Evolutionary conservation across 2,888 invertebrate species (phyloP).

Genomic region (Cheilosia urbana): DNA sequence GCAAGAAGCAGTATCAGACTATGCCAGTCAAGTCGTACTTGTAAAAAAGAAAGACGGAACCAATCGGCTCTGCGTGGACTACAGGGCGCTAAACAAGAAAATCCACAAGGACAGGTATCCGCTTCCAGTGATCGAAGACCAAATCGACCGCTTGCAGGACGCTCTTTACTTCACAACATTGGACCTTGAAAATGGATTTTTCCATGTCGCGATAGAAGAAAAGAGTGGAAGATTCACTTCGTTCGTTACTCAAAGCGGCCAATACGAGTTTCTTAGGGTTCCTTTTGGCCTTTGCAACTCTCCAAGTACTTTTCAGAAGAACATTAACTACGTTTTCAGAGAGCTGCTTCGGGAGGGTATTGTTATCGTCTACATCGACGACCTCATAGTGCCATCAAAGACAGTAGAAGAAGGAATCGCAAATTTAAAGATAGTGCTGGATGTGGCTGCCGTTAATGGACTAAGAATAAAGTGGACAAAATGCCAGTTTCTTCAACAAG

Average conservation of each 20-base stretch:
- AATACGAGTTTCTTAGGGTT: too few relatives aligned
- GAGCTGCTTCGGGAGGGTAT: slow-evolving; percentile 22
- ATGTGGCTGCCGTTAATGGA: slow-evolving; percentile 17
- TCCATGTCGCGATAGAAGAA: slow-evolving; percentile 75
- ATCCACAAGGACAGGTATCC: too few relatives aligned
- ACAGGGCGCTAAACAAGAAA: too few relatives aligned
- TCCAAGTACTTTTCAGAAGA: too few relatives aligned
- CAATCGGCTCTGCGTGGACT: too few relatives aligned
- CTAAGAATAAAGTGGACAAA: too few relatives aligned
- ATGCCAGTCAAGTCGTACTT: slow-evolving; percentile 76
- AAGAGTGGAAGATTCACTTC: background rate
- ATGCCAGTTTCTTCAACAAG: slow-evolving; percentile 57
- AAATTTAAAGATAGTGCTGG: background rate
- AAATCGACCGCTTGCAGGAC: slow-evolving; percentile 61
- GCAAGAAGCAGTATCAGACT: slow-evolving; percentile 69
- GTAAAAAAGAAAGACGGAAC: slow-evolving; percentile 43
- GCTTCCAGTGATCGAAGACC: too few relatives aligned
- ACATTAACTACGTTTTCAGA: slow-evolving; percentile 50
- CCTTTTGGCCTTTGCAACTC: too few relatives aligned
- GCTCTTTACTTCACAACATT: slow-evolving; percentile 65
- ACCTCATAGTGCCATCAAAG: slow-evolving; percentile 43
- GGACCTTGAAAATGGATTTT: background rate
- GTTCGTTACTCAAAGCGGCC: too few relatives aligned
- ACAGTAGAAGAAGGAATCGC: background rate
- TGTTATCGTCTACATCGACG: slow-evolving; percentile 44